A percentile compares a stretch with the other conserved stretches of the same genome.
These are phyloP conservation scores for Parambassis ranga DNA, from an alignment of 2,797 vertebrate species.

Conservation along the genomic window DNA sequence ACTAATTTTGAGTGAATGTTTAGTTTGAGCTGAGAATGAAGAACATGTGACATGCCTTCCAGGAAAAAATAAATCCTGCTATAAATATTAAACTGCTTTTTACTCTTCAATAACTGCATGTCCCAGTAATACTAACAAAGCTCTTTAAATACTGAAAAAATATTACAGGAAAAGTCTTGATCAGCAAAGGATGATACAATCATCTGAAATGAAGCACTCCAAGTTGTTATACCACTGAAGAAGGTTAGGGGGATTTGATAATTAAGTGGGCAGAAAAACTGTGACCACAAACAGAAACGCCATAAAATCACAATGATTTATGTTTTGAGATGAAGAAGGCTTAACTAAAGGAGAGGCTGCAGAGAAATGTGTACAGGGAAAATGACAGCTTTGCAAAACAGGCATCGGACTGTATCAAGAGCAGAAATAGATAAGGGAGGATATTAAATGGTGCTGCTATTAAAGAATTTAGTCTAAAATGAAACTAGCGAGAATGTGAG, in stretches of 20 bases:
- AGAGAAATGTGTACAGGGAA: not conserved
- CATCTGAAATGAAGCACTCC: not conserved
- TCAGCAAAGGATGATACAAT: not conserved
- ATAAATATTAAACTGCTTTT: slow-evolving; percentile 33
- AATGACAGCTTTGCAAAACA: not conserved
- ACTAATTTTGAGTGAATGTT: slow-evolving; percentile 8
- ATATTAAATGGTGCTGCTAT: slow-evolving; percentile 6
- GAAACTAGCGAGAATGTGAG: not conserved
- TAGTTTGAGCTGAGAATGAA: slow-evolving; percentile 27
- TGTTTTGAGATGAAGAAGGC: not conserved
- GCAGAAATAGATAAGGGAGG: not conserved
- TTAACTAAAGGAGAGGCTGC: not conserved
- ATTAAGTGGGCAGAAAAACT: slow-evolving; percentile 24
- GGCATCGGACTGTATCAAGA: not conserved
- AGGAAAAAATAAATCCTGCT: slow-evolving; percentile 57
- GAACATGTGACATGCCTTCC: slow-evolving; percentile 37
- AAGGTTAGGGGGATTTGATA: slow-evolving; percentile 17
- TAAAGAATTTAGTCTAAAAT: slow-evolving; percentile 12
- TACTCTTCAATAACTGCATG: slow-evolving; percentile 26
- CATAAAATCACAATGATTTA: slow-evolving; percentile 40
- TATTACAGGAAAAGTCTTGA: too few species aligned
- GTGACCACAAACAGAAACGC: not conserved
- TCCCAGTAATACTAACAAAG: not conserved
- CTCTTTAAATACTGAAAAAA: too few species aligned
- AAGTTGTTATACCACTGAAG: not conserved